phyloP scores from a whole-genome alignment of 2,888 invertebrate species.

The Slavum lentiscoides region DNA sequence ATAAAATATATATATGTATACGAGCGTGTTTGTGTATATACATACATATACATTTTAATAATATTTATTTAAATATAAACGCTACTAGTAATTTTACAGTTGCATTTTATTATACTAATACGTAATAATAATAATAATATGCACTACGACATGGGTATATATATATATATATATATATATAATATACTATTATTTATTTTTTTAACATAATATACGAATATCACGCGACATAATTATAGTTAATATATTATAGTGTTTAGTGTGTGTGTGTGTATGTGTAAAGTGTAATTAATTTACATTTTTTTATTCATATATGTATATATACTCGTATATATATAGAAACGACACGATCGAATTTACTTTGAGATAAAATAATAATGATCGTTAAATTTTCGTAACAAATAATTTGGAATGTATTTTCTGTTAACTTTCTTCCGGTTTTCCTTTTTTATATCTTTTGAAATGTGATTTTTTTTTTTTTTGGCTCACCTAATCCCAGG shows the following conservation, averaged over 20 bases:
- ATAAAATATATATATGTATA: conserved; percentile 6
- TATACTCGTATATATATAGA: too few relatives aligned
- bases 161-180: too few relatives aligned
- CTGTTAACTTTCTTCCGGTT: too few relatives aligned
- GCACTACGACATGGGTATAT: too few relatives aligned
- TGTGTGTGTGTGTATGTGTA: background rate
- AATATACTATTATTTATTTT: too few relatives aligned
- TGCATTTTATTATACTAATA: background rate
- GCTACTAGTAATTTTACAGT: conserved; percentile 7
- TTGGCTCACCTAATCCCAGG: background rate
- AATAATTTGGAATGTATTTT: too few relatives aligned
- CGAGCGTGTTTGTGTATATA: background rate
- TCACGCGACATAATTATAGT: background rate
- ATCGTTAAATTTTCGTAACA: conserved; percentile 12
- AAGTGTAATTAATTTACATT: background rate
- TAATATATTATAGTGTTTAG: background rate
- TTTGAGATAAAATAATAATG: background rate
- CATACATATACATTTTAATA: background rate
- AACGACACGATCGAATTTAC: background rate
- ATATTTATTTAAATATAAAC: conserved; percentile 21
- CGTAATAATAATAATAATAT: conserved; percentile 1
- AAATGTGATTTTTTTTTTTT: background rate
- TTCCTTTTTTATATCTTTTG: background rate
- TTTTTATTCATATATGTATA: too few relatives aligned
- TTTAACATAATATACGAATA: background rate